These are phyloP conservation scores for Calliopum simillimum DNA, from an alignment of 2,888 invertebrate genomes.

Conservation along the genomic window DNA sequence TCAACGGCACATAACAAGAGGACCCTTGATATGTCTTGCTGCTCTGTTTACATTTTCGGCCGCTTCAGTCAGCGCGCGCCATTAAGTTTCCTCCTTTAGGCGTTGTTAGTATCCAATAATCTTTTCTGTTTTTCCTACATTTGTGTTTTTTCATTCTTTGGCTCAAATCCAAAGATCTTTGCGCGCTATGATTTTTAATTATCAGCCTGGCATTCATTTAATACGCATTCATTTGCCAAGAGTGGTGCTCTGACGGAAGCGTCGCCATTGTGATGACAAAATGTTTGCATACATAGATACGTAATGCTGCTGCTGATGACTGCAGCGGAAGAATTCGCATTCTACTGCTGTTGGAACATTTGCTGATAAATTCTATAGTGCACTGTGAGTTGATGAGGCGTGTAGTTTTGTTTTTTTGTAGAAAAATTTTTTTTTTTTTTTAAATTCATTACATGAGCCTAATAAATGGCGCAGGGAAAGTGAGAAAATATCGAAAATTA, in stretches of 20 bases:
- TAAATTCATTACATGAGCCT: no score
- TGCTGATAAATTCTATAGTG: no score
- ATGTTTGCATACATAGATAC: constrained; percentile 5
- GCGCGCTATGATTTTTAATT: constrained; percentile 45
- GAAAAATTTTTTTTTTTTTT: no score
- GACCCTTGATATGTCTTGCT: neutral
- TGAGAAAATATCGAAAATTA: no score
- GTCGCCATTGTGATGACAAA: constrained; percentile 37
- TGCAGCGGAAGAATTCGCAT: constrained; percentile 1
- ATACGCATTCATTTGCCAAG: constrained; percentile 47
- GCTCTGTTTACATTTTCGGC: neutral
- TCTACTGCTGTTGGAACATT: neutral
- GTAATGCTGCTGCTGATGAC: constrained; percentile 4
- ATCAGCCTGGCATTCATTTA: constrained; percentile 45
- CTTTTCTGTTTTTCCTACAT: neutral
- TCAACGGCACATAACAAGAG: neutral
- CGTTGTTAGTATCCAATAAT: constrained; percentile 5
- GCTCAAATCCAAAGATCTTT: constrained; percentile 39
- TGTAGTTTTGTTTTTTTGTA: no score
- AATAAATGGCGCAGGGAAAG: no score
- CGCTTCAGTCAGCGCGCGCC: neutral
- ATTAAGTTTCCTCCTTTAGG: neutral
- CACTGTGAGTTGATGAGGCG: no score
- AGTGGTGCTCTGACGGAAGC: constrained; percentile 39
- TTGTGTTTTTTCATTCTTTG: constrained; percentile 27